Percentiles rank a stretch among this genome's conserved stretches.
Conservation (phyloP, 2,113 vertebrate genomes). For the Cyprinus carpio region DNA sequence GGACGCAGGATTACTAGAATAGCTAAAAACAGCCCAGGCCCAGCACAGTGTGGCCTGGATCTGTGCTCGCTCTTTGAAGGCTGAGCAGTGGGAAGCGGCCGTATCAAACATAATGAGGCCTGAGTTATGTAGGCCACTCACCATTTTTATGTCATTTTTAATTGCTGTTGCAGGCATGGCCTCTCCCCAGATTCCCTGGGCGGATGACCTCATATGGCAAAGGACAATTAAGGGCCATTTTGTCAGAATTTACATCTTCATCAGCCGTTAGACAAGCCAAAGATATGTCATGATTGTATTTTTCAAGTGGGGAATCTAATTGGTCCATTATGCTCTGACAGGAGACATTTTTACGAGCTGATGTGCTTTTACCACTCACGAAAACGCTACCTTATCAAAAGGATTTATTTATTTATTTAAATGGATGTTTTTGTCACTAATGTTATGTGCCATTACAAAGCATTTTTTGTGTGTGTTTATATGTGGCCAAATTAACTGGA, state of each 20-base stretch:
- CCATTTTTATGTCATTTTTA: constrained; percentile 50
- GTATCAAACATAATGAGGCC: constrained; percentile 46
- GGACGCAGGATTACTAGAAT: constrained; percentile 42
- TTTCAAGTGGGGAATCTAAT: constrained; percentile 22
- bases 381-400: background rate
- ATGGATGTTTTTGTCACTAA: background rate
- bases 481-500: background rate
- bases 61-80: constrained; percentile 30
- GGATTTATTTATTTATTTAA: background rate
- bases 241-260: constrained; percentile 40
- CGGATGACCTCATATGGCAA: constrained; percentile 35
- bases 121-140: constrained; percentile 54
- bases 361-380: constrained; percentile 30
- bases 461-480: background rate
- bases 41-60: constrained; percentile 49
- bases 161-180: constrained; percentile 31
- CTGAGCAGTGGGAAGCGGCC: constrained; percentile 23
- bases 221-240: constrained; percentile 32
- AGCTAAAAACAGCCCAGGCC: constrained; percentile 48
- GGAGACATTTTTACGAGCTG: constrained; percentile 3
- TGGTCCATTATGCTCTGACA: constrained; percentile 32
- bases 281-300: constrained; percentile 26
- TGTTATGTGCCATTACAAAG: background rate
- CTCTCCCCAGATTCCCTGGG: constrained; percentile 33
- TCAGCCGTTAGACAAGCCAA: constrained; percentile 27